phyloP scores from a whole-genome alignment of 2,797 vertebrate species.

The Microctenopoma steveboyesi region DNA sequence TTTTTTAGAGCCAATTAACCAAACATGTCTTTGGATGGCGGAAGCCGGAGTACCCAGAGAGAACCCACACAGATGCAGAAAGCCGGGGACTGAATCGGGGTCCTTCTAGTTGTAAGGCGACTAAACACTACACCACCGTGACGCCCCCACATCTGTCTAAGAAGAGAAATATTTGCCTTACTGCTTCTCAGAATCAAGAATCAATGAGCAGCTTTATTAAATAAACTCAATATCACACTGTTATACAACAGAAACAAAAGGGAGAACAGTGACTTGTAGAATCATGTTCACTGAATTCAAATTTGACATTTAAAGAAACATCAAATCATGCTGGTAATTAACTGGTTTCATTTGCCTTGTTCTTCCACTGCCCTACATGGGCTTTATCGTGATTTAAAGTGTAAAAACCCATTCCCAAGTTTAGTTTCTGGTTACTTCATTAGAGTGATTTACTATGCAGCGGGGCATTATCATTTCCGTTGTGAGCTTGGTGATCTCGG shows the following conservation, averaged over 20 bases:
- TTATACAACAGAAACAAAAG: neutral
- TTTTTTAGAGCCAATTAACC: no score
- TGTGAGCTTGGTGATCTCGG: neutral
- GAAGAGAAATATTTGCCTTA: no score
- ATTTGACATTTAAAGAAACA: neutral
- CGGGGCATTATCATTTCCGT: neutral
- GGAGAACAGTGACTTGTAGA: neutral
- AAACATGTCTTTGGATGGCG: no score
- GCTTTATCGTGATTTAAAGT: neutral
- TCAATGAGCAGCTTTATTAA: neutral
- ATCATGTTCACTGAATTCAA: neutral
- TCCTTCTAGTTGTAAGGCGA: no score
- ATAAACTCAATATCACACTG: neutral
- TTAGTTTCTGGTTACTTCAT: neutral
- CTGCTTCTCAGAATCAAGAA: no score
- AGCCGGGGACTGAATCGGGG: no score
- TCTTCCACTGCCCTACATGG: neutral
- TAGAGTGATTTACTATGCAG: neutral
- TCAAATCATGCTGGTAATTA: neutral
- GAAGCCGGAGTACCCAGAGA: no score
- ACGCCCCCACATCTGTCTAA: no score
- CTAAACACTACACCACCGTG: no score
- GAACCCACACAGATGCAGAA: no score
- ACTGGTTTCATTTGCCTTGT: neutral
- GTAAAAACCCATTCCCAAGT: neutral